Percentiles rank a stretch among this genome's conserved stretches.
Conservation (phyloP, 2,888 invertebrate genomes). For the Lithophane leautieri region DNA sequence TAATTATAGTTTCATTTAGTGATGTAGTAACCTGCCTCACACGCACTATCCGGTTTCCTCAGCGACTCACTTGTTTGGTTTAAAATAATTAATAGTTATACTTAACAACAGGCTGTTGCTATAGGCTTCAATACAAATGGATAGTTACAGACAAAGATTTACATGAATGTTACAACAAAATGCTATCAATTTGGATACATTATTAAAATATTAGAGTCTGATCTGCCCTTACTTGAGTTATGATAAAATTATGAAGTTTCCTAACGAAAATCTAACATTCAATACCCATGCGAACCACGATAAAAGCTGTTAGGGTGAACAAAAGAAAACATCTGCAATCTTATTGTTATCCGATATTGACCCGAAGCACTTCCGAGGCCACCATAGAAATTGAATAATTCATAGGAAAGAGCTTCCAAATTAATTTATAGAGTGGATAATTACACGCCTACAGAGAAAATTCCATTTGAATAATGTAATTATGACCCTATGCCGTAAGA, state of each 20-base stretch:
- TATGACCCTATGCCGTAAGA: constrained; percentile 59
- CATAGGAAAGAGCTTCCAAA: constrained; percentile 57
- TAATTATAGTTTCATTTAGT: constrained; percentile 31
- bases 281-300: neutral
- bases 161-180: constrained; percentile 7
- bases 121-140: neutral
- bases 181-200: neutral
- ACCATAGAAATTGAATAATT: constrained; percentile 57
- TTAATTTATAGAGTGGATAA: constrained; percentile 67
- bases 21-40: constrained; percentile 13
- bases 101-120: neutral
- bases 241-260: neutral
- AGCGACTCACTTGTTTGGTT: constrained; percentile 5
- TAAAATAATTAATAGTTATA: constrained; percentile 24
- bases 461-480: constrained; percentile 64
- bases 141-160: neutral
- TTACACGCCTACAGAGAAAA: constrained; percentile 53
- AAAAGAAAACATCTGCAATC: constrained; percentile 47
- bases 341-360: constrained; percentile 53
- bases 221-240: neutral
- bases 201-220: neutral
- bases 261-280: neutral
- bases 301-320: constrained; percentile 26
- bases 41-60: constrained; percentile 9
- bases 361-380: constrained; percentile 32